Evolutionary conservation across 2,113 vertebrate genomes (phyloP), one percentile per base, ranked within the genome.

Genomic region (Rhineura floridana): DNA sequence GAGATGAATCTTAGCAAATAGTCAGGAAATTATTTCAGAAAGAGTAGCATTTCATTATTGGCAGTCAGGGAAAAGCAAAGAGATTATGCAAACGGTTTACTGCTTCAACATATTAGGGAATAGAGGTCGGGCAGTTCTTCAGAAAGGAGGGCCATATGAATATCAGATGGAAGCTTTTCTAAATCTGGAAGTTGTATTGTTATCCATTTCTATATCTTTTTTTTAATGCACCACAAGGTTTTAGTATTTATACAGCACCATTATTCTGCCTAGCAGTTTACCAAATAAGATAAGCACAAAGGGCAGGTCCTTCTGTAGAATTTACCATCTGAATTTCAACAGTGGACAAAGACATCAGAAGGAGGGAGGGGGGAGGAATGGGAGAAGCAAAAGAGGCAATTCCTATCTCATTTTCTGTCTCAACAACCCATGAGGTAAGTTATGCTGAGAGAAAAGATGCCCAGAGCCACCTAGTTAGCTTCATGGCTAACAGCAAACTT

Each of bases 1-100:
- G 96, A 97, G 97, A 97, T 96, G 97, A 97, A 98, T 97, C 97
- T 97, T 96, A 96, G 96, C 96, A 97, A 97, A 97, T 95, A 97
- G 96, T 96, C 96, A 97, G 95, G 96, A 97, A 97, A 97, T 97
- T 97, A 97, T 97, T 97, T 97, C 95, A 97, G 95, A 96, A 96
- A 95, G 95, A 95, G 93, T 92, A 94, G 96, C 96, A 93, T 97
- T 97, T 97, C 95, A 96, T 96, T 97, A 96, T 94, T 85, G 85
- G 92, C 94, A 96, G 95, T 94, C 93, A 90, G 93, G 90, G 94
- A 91, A 96, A 97, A 96, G 95, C 95, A 94, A 95, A 96, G 94
- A 96, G 96, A 96, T 96, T 96, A 97, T 96, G 96, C 93, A 95
- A 96, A 95, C 81, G 92, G 94, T 95, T 96, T 95, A 94, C 90